Conservation (phyloP, 2,888 invertebrate genomes). For the Dione vanillae region DNA sequence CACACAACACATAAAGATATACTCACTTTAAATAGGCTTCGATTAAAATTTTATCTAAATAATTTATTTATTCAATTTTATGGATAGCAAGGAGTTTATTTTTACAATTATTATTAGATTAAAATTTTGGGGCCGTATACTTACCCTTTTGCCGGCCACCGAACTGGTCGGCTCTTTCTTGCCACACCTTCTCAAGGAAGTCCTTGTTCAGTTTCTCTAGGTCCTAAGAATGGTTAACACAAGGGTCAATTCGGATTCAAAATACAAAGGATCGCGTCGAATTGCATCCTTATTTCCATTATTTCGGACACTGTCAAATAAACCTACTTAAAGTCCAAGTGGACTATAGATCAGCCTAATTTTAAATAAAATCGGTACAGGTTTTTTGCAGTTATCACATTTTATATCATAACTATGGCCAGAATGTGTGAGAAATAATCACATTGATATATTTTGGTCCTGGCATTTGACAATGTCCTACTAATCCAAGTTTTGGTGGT, state of each 20-base stretch:
- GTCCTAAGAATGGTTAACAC: slow-evolving; percentile 88
- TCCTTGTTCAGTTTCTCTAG: slow-evolving; percentile 93
- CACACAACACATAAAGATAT: slow-evolving; percentile 29
- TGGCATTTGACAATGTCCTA: slow-evolving; percentile 42
- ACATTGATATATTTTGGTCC: background rate
- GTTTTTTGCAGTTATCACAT: background rate
- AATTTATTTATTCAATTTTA: background rate
- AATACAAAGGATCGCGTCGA: slow-evolving; percentile 49
- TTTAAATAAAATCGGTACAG: background rate
- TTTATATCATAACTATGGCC: background rate
- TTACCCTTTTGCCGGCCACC: slow-evolving; percentile 95
- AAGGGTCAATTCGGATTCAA: slow-evolving; percentile 62
- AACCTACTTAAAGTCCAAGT: background rate
- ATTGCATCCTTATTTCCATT: slow-evolving; percentile 42
- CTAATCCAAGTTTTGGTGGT: slow-evolving; percentile 25
- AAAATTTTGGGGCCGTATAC: slow-evolving; percentile 58
- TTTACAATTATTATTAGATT: background rate
- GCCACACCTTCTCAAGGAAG: slow-evolving; percentile 93
- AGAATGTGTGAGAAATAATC: background rate
- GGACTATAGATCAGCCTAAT: background rate
- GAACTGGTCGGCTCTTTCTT: slow-evolving; percentile 94
- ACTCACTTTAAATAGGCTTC: slow-evolving; percentile 11
- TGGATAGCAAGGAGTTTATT: background rate
- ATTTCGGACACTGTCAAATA: slow-evolving; percentile 40
- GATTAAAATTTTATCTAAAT: background rate